Evolutionary conservation across 2,888 invertebrate genomes (phyloP).

Genomic region (Acrocyrtus sp.): DNA sequence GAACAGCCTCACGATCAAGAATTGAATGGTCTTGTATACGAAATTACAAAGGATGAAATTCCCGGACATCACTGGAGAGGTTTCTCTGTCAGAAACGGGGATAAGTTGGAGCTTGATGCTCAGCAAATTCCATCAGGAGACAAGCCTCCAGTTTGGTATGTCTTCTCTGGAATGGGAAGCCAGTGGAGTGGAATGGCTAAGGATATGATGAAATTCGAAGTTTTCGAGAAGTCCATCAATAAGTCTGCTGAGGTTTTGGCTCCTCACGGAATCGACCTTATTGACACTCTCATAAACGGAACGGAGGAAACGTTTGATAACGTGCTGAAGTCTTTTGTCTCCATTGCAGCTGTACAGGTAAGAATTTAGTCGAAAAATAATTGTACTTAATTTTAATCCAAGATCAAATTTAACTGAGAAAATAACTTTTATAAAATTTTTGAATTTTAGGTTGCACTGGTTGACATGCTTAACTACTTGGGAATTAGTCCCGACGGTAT

Average conservation of each 20-base stretch:
- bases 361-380: too few species aligned
- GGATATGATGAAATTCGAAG: constrained; percentile 83
- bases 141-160: constrained; percentile 88
- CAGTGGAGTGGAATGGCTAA: constrained; percentile 77
- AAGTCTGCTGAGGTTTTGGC: constrained; percentile 81
- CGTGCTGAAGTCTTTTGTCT: constrained; percentile 89
- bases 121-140: constrained; percentile 67
- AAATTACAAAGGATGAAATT: constrained; percentile 77
- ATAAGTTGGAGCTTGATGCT: constrained; percentile 63
- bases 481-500: constrained; percentile 93
- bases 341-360: constrained; percentile 91
- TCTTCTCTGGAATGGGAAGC: constrained; percentile 93
- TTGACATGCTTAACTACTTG: constrained; percentile 81
- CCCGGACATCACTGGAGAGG: constrained; percentile 85
- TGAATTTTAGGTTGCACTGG: constrained; percentile 77
- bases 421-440: neutral
- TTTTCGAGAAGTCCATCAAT: constrained; percentile 81
- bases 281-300: constrained; percentile 80
- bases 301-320: constrained; percentile 84
- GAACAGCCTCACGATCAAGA: constrained; percentile 73
- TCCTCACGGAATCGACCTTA: constrained; percentile 84
- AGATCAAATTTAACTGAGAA: neutral
- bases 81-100: constrained; percentile 77
- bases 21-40: constrained; percentile 80
- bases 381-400: too few species aligned